Conservation (phyloP, 2,113 vertebrate species). For the Xiphophorus couchianus region DNA sequence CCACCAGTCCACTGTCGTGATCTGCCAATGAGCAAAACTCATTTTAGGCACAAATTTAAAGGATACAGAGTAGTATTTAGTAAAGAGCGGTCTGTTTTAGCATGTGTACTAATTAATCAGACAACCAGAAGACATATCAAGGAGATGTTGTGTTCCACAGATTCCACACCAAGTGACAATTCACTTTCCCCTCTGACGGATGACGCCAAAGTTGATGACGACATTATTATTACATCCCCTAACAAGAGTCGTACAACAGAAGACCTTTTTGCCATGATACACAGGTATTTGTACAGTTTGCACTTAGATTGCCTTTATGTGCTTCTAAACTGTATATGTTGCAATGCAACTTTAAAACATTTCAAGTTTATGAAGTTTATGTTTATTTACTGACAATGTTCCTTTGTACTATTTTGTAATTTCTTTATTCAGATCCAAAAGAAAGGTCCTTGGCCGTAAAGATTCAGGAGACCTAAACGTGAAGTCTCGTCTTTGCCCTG, state of each 20-base stretch:
- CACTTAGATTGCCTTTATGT: background rate
- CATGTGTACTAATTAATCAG: slow-evolving; percentile 40
- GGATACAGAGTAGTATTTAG: background rate
- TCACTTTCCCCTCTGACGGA: slow-evolving; percentile 91
- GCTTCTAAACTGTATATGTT: background rate
- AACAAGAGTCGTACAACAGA: slow-evolving; percentile 97
- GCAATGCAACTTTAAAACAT: background rate
- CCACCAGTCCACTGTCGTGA: too few species aligned
- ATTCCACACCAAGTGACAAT: slow-evolving; percentile 90
- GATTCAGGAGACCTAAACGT: slow-evolving; percentile 91
- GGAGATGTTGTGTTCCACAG: slow-evolving; percentile 64
- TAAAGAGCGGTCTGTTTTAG: slow-evolving; percentile 11
- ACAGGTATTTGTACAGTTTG: slow-evolving; percentile 80
- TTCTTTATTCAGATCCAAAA: slow-evolving; percentile 88
- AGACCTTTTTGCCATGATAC: slow-evolving; percentile 98
- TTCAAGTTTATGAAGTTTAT: background rate
- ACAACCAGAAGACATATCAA: slow-evolving; percentile 62
- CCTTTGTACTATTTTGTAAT: slow-evolving; percentile 1
- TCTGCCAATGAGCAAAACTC: too few species aligned
- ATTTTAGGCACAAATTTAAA: background rate
- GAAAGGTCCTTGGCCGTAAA: slow-evolving; percentile 97
- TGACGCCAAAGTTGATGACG: slow-evolving; percentile 88
- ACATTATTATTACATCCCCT: slow-evolving; percentile 90
- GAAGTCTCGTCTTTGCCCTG: slow-evolving; percentile 85
- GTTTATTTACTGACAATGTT: background rate